Evolutionary conservation across 2,797 vertebrate genomes (phyloP).

Genomic region (Platyrinchus mystaceus): DNA sequence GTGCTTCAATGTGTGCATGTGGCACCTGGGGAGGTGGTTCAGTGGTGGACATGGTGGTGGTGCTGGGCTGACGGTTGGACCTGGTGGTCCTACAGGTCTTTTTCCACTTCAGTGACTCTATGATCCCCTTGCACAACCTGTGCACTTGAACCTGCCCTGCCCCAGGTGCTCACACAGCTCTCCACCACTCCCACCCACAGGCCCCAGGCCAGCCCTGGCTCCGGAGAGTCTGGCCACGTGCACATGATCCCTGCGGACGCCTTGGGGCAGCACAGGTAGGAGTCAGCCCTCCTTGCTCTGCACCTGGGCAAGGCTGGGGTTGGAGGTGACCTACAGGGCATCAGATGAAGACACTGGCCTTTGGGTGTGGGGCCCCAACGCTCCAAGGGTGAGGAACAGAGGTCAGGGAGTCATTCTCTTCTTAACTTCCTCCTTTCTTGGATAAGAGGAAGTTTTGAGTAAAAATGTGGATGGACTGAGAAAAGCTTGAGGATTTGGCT

Average conservation of each 20-base stretch:
- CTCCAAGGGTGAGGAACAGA: background rate
- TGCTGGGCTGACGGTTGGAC: background rate
- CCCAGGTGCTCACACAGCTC: accelerated
- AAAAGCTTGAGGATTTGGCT: background rate
- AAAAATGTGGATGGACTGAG: background rate
- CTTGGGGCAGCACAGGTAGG: background rate
- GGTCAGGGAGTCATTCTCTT: background rate
- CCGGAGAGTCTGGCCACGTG: background rate
- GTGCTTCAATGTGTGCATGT: background rate
- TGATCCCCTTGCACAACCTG: background rate
- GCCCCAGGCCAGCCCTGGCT: background rate
- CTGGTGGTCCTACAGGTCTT: background rate
- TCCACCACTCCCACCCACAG: background rate
- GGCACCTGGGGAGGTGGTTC: background rate
- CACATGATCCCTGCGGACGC: background rate
- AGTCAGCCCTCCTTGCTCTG: background rate
- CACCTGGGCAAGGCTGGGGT: background rate
- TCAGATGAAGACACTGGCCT: background rate
- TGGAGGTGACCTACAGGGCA: background rate
- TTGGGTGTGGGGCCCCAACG: background rate
- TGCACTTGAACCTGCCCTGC: background rate
- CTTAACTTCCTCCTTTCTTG: background rate
- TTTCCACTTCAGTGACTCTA: background rate
- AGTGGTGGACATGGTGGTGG: background rate
- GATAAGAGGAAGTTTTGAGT: background rate